A percentile compares a stretch with the other conserved stretches of the same genome.
Evolutionary conservation across 2,797 vertebrate genomes (phyloP).

Genomic region (Esox masquinongy): DNA sequence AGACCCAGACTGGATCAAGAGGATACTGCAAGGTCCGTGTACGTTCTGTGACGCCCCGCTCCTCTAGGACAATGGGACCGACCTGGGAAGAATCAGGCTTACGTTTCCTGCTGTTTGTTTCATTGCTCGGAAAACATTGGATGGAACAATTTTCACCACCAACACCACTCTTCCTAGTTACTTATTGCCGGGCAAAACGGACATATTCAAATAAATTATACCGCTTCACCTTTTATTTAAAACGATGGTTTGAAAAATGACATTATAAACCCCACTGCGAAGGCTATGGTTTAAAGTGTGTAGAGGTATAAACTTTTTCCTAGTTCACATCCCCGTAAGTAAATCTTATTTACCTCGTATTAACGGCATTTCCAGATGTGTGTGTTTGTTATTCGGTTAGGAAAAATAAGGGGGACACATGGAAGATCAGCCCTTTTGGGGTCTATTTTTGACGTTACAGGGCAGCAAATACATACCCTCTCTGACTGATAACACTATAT

Average conservation of each 20-base stretch:
- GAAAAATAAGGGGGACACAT: slow-evolving; percentile 64
- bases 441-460: slow-evolving; percentile 48
- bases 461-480: slow-evolving; percentile 71
- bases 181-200: slow-evolving; percentile 18
- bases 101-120: slow-evolving; percentile 17
- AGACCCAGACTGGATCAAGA: slow-evolving; percentile 97
- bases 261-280: neutral
- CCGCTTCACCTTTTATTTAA: neutral
- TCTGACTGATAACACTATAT: slow-evolving; percentile 68
- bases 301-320: slow-evolving; percentile 54
- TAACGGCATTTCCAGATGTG: slow-evolving; percentile 65
- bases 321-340: slow-evolving; percentile 68
- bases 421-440: slow-evolving; percentile 67
- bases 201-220: neutral
- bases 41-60: slow-evolving; percentile 91
- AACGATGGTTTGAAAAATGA: slow-evolving; percentile 19
- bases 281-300: slow-evolving; percentile 32
- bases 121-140: slow-evolving; percentile 24
- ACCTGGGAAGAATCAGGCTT: slow-evolving; percentile 26
- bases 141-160: slow-evolving; percentile 35
- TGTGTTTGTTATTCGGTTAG: slow-evolving; percentile 63
- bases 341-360: slow-evolving; percentile 65
- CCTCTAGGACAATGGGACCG: slow-evolving; percentile 61
- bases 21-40: slow-evolving; percentile 88
- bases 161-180: slow-evolving; percentile 23